These are phyloP conservation scores for Microctonus aethiopoides DNA, from an alignment of 2,888 invertebrate genomes.

Conservation along the genomic window DNA sequence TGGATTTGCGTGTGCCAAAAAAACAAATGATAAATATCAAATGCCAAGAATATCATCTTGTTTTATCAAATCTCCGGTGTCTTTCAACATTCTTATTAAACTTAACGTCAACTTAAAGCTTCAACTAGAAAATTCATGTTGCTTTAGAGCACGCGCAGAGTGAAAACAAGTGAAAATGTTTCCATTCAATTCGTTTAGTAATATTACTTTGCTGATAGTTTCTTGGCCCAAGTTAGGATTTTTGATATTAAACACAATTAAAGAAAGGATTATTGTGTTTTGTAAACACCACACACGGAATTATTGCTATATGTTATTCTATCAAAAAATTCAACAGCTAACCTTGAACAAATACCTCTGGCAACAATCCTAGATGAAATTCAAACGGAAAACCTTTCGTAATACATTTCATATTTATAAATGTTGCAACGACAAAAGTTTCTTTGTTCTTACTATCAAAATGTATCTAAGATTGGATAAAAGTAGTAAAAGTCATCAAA, in stretches of 20 bases:
- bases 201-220: background rate
- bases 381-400: constrained; percentile 7
- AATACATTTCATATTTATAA: constrained; percentile 20
- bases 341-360: constrained; percentile 24
- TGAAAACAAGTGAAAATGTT: too few relatives aligned
- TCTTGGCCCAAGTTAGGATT: background rate
- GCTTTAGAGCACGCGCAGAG: background rate
- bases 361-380: constrained; percentile 25
- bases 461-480: background rate
- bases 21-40: constrained; percentile 27
- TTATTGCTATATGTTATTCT: background rate
- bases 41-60: constrained; percentile 27
- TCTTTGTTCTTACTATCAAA: background rate
- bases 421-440: background rate
- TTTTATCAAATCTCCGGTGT: constrained; percentile 5
- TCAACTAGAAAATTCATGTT: background rate
- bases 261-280: background rate
- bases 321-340: background rate
- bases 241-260: background rate
- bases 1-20: constrained; percentile 17
- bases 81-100: background rate
- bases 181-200: too few relatives aligned
- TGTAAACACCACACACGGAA: constrained; percentile 2
- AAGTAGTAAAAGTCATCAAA: background rate
- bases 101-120: background rate